A percentile compares a stretch with the other conserved stretches of the same genome.
Conservation (phyloP, 2,888 invertebrate species). For the Chaitophorus viminalis region DNA sequence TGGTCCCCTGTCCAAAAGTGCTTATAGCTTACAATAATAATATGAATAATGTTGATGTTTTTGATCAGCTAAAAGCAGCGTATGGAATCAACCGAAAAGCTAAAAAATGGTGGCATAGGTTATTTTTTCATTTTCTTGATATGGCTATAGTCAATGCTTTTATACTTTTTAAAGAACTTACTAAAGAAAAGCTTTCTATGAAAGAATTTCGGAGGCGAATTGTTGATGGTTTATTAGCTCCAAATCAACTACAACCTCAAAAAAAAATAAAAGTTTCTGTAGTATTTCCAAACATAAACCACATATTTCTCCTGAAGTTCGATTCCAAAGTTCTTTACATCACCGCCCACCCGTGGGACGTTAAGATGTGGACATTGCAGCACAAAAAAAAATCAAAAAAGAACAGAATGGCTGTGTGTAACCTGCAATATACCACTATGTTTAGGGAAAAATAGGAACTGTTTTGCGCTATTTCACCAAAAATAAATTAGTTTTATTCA, state of each 20-base stretch:
- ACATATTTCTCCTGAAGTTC: slow-evolving; percentile 1
- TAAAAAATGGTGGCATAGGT: slow-evolving; percentile 25
- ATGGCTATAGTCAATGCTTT: slow-evolving; percentile 16
- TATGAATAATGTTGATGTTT: slow-evolving; percentile 25
- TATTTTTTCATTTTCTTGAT: slow-evolving; percentile 40
- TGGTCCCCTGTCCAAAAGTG: slow-evolving; percentile 11
- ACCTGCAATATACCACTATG: slow-evolving; percentile 31
- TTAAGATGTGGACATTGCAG: background rate
- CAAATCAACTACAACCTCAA: slow-evolving; percentile 7
- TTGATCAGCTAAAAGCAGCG: slow-evolving; percentile 29
- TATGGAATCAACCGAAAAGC: slow-evolving; percentile 18
- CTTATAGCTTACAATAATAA: slow-evolving; percentile 19
- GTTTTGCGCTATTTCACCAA: slow-evolving; percentile 33
- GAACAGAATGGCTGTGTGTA: slow-evolving; percentile 27
- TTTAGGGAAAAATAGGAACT: slow-evolving; percentile 26
- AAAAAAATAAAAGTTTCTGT: background rate
- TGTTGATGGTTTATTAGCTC: slow-evolving; percentile 17
- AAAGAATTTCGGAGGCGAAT: slow-evolving; percentile 30
- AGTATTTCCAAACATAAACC: background rate
- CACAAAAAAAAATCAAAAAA: slow-evolving; percentile 37
- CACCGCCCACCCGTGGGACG: background rate
- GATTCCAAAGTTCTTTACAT: slow-evolving; percentile 22
- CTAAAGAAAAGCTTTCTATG: background rate
- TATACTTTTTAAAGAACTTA: slow-evolving; percentile 3
- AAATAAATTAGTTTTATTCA: background rate